Evolutionary conservation across 2,113 vertebrate genomes (phyloP).

Genomic region (Argyrosomus japonicus): DNA sequence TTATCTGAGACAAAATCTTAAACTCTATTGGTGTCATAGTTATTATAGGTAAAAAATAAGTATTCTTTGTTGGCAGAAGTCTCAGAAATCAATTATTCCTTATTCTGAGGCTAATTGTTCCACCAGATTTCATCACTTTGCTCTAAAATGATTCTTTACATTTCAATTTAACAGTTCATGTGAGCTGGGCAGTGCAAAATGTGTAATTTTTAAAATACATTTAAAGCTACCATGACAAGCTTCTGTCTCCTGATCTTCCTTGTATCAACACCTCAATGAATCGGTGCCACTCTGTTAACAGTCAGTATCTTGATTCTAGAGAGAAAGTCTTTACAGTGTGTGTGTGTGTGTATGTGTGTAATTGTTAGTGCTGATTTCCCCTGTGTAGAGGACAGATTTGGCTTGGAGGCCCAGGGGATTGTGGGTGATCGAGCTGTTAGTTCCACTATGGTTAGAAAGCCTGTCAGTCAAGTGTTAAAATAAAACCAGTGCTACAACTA

Average conservation of each 20-base stretch:
- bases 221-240: not conserved
- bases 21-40: not conserved
- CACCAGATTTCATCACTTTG: not conserved
- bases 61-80: not conserved
- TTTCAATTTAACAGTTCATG: constrained; percentile 3
- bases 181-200: constrained; percentile 6
- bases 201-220: constrained; percentile 11
- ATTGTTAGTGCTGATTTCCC: constrained; percentile 61
- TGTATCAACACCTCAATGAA: constrained; percentile 32
- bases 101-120: not conserved
- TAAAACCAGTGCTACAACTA: constrained; percentile 30
- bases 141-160: constrained; percentile 3
- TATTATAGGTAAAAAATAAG: constrained; percentile 5
- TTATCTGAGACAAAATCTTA: not conserved
- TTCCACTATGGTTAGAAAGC: constrained; percentile 43
- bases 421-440: constrained; percentile 59
- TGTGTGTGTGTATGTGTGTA: constrained; percentile 11
- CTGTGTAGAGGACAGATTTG: constrained; percentile 61
- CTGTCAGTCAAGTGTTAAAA: constrained; percentile 50
- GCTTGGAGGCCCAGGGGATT: constrained; percentile 60
- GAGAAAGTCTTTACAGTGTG: constrained; percentile 20
- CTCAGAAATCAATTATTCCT: not conserved
- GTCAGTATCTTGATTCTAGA: constrained; percentile 40
- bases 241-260: constrained; percentile 19
- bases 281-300: constrained; percentile 35